These are phyloP conservation scores for Platynereis dumerilii DNA, from an alignment of 2,888 invertebrate genomes.

Conservation along the genomic window DNA sequence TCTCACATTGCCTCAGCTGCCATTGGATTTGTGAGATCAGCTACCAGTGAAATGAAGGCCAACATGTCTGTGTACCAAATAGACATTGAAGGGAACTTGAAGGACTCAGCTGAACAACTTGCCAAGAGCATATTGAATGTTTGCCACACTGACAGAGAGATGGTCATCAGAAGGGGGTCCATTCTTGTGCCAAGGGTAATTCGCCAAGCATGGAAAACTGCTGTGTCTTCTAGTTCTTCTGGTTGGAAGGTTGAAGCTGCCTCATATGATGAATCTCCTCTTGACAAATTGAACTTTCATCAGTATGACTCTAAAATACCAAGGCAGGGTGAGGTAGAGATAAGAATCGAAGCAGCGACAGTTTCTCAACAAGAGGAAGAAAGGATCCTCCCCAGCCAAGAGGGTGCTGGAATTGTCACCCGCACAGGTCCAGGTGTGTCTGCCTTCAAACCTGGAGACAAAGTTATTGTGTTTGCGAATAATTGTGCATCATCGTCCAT, in stretches of 20 bases:
- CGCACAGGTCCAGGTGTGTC: constrained; percentile 2
- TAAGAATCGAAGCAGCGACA: constrained; percentile 4
- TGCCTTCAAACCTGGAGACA: background rate
- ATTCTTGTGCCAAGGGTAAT: constrained; percentile 4
- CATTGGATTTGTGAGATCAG: constrained; percentile 11
- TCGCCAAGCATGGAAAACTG: background rate
- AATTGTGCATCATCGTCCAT: constrained; percentile 5
- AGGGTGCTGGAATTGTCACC: constrained; percentile 13
- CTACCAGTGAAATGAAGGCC: constrained; percentile 10
- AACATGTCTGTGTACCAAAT: constrained; percentile 12
- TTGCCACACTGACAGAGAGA: constrained; percentile 3
- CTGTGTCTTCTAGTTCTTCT: background rate
- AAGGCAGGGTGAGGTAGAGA: background rate
- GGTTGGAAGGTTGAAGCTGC: constrained; percentile 12
- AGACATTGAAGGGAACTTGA: background rate
- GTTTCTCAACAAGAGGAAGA: background rate
- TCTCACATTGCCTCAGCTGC: background rate
- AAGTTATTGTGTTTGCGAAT: constrained; percentile 16
- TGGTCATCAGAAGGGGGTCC: background rate
- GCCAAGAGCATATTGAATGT: background rate
- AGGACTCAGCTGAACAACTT: background rate
- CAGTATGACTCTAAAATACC: background rate
- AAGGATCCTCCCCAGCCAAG: background rate
- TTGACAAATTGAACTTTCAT: constrained; percentile 5
- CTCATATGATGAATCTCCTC: background rate